Base-by-base conservation (phyloP, 2,888 invertebrate genomes). In the Reticulitermes lucifugus region DNA sequence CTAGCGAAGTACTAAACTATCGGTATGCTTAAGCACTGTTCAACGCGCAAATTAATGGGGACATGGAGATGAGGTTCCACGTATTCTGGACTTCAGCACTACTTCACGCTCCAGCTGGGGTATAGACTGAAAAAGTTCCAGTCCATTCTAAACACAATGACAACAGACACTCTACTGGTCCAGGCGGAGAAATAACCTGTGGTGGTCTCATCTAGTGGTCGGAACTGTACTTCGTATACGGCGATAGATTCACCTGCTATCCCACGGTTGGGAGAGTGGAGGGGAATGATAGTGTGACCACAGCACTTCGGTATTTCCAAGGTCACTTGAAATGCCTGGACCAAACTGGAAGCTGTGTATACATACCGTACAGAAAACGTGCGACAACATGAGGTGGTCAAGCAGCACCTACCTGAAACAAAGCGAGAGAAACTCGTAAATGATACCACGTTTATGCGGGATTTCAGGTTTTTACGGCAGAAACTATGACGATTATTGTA, bases 251-350 rank as follows among this genome's bases (percentile, higher is more conserved):
- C 65, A 65, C 65, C 65, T 65, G 65, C n/a, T 65, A 65, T 65
- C 14, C 25, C n/a, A 65, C n/a, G 65, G 25, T 14, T 6, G 25
- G 25, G 65, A n/a, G 65, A n/a, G 6, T 5, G 25, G 65, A 60
- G 65, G 65, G 9, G 25, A 25, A 25, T n/a, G 65, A n/a, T 25
- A 25, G 14, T 35, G 65, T 65, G 65, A n/a, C 65, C 65, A 25
- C n/a, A 25, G n/a, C 65, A 65, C 65, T 65, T 12, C 25, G 65
- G 65, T 65, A 65, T 65, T 65, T 65, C n/a, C 65, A 65, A 65
- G 65, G 65, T 65, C 65, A n/a, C 65, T 12, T 65, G 65, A 65
- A 65, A 65, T 25, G 65, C 7, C 65, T 65, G 65, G 65, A 65
- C n/a, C n/a, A 65, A 65, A n/a, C 65, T 25, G 25, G 65, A 65